These are phyloP conservation scores for Polia nebulosa DNA, from an alignment of 2,888 invertebrate genomes.

Conservation along the genomic window DNA sequence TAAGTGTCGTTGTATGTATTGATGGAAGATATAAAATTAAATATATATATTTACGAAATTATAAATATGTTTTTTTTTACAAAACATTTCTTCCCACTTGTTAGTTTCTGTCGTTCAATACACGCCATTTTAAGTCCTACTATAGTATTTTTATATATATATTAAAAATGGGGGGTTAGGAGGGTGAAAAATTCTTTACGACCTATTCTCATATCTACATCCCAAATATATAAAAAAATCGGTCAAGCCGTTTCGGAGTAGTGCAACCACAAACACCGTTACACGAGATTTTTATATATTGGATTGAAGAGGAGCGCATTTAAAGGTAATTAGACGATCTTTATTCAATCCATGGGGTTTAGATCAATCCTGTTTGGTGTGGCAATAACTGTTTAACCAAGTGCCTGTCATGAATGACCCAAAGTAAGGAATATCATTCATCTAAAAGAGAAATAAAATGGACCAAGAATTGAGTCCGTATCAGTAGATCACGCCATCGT, in stretches of 20 bases:
- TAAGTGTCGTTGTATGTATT: conserved; percentile 91
- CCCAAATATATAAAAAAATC: too few species aligned
- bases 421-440: too few species aligned
- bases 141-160: too few species aligned
- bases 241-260: too few species aligned
- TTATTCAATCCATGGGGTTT: neutral
- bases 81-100: neutral
- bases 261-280: too few species aligned
- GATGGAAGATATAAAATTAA: conserved; percentile 91
- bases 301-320: too few species aligned
- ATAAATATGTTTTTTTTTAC: conserved; percentile 73
- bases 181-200: too few species aligned
- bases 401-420: neutral
- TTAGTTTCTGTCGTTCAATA: neutral
- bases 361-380: neutral
- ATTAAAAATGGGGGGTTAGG: too few species aligned
- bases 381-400: neutral
- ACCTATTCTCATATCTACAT: too few species aligned
- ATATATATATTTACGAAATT: conserved; percentile 91
- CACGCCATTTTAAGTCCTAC: neutral
- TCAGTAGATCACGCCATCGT: neutral
- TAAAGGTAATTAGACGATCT: too few species aligned
- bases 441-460: neutral
- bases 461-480: conserved; percentile 1
- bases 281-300: too few species aligned